Conservation (phyloP, 2,888 invertebrate species). For the Balanococcus diminutus region DNA sequence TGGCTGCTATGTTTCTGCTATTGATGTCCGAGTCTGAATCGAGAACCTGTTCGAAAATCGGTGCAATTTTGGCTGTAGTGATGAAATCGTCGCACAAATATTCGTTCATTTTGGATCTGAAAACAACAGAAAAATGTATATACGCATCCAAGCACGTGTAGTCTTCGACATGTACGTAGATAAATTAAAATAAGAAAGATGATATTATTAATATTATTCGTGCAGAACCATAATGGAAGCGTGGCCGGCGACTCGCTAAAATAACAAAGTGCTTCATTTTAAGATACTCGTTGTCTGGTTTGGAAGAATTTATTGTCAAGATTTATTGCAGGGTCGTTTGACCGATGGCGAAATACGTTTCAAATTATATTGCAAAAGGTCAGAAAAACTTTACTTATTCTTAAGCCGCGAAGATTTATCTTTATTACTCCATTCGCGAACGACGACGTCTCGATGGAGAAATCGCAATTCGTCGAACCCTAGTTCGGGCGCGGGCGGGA, state of each 20-base stretch:
- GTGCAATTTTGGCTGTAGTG: neutral
- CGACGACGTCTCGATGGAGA: neutral
- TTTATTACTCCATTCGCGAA: neutral
- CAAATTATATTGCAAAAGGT: slow-evolving; percentile 1
- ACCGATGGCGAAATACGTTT: slow-evolving; percentile 22
- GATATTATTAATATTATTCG: neutral
- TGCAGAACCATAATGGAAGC: too few species aligned
- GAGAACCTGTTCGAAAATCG: neutral
- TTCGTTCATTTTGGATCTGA: slow-evolving; percentile 48
- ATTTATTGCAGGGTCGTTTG: neutral
- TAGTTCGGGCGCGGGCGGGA: too few species aligned
- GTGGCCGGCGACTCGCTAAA: neutral
- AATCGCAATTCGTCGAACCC: neutral
- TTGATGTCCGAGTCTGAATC: neutral
- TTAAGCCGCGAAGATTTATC: slow-evolving; percentile 22
- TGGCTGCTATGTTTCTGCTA: neutral
- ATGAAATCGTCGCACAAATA: slow-evolving; percentile 31
- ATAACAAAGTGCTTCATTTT: slow-evolving; percentile 13
- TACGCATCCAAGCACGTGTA: neutral
- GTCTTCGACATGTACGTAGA: neutral
- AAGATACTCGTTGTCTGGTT: slow-evolving; percentile 14
- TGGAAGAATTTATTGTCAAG: neutral
- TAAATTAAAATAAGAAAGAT: neutral
- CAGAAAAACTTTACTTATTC: neutral
- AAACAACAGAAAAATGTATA: neutral